phyloP scores from a whole-genome alignment of 1,140 invertebrate species.

The Trachymyrmex cornetzi region DNA sequence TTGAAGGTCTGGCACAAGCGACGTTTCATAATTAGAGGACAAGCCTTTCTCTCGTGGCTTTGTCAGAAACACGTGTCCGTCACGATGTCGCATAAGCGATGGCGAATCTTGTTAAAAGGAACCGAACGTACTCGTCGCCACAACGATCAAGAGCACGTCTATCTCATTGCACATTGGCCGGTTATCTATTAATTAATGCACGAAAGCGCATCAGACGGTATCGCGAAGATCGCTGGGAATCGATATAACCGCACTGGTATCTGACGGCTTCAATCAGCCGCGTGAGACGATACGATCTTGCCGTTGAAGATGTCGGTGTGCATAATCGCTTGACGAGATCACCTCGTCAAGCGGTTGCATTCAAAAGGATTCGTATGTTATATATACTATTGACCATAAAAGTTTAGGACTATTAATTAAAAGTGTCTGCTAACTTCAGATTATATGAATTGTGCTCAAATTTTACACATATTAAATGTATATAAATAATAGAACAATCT shows the following conservation, averaged over 20 bases:
- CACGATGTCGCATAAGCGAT: neutral
- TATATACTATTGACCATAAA: neutral
- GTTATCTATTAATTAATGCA: slow-evolving; percentile 33
- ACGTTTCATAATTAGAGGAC: slow-evolving; percentile 64
- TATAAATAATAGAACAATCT: too few relatives aligned
- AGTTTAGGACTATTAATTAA: neutral
- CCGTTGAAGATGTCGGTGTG: neutral
- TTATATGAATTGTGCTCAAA: too few relatives aligned
- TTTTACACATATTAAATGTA: too few relatives aligned
- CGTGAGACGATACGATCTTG: neutral
- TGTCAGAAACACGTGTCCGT: slow-evolving; percentile 6
- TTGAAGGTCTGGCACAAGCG: slow-evolving; percentile 40
- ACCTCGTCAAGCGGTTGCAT: neutral
- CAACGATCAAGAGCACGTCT: neutral
- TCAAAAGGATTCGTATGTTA: neutral
- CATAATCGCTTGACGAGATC: neutral
- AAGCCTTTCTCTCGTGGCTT: slow-evolving; percentile 39
- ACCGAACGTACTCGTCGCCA: neutral
- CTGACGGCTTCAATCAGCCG: neutral
- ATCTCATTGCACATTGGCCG: neutral
- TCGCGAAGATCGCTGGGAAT: neutral
- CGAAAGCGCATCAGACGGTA: neutral
- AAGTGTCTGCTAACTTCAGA: neutral
- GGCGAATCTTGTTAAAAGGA: slow-evolving; percentile 39
- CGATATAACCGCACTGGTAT: neutral